Conservation (phyloP, 2,888 invertebrate genomes). For the Ceramica pisi region DNA sequence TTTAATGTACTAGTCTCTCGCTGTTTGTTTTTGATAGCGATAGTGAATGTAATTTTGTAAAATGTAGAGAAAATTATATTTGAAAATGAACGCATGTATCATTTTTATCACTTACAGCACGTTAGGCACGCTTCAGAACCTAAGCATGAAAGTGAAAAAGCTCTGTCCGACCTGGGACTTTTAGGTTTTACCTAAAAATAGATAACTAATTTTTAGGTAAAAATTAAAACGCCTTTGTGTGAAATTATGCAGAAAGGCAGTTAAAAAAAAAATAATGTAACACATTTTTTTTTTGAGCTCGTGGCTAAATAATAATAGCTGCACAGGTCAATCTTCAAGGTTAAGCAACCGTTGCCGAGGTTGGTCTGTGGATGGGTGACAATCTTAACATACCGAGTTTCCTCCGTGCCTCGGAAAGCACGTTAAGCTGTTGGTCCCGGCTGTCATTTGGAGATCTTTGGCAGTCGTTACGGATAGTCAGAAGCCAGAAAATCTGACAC, state of each 20-base stretch:
- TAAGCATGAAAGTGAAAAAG: constrained; percentile 15
- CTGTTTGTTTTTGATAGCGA: constrained; percentile 62
- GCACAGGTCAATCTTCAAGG: too few relatives aligned
- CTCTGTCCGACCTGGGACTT: not conserved
- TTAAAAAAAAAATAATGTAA: not conserved
- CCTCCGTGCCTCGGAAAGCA: too few relatives aligned
- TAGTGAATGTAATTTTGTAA: constrained; percentile 8
- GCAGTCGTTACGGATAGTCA: too few relatives aligned
- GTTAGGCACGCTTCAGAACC: constrained; percentile 30
- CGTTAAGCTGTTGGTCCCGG: too few relatives aligned
- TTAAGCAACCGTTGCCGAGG: too few relatives aligned
- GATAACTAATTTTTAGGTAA: constrained; percentile 7
- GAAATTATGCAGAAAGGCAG: not conserved
- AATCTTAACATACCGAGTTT: too few relatives aligned
- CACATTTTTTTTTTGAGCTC: too few relatives aligned
- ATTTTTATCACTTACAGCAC: constrained; percentile 54
- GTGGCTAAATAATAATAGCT: too few relatives aligned
- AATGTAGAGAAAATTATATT: constrained; percentile 40
- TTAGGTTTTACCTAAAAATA: too few relatives aligned
- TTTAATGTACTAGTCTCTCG: constrained; percentile 71
- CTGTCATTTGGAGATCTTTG: too few relatives aligned
- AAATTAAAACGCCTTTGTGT: not conserved
- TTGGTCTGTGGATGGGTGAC: too few relatives aligned
- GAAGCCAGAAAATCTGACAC: too few relatives aligned
- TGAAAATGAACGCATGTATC: constrained; percentile 38